Evolutionary conservation across 2,797 vertebrate species (phyloP), one percentile per base, ranked within the genome.

Genomic region (Tolypeutes matacus): DNA sequence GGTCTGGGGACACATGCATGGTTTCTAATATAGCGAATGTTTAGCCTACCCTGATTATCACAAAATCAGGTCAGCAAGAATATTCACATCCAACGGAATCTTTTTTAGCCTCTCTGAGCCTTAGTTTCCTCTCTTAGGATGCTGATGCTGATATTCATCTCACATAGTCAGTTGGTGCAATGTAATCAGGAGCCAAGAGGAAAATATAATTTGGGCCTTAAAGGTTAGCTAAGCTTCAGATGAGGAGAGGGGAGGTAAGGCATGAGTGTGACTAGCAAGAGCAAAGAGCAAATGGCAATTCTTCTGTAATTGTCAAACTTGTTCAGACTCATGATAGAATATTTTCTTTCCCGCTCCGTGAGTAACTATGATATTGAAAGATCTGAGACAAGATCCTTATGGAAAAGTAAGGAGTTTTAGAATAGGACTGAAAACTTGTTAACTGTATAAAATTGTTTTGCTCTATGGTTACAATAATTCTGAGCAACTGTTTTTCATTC

Each of bases 381-480:
- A 73, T 73, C 49, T 86, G 64, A 95, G 86, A 83, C 72, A 67
- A 73, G 49, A 86, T 86, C 39, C 58, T 89, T 77, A 23, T 84
- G 70, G 53, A 72, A 94, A 76, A 95, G n/a, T 58, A 76, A 96
- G 91, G 29, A 0, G 8, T 88, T 95, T 15, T 42, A 82, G 42
- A 94, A 72, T 60, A 86, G 29, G 49, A 39, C 65, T 9, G 20
- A 89, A 78, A 95, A 93, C 20, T 95, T 96, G 62, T 23, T 92
- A 90, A 58, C 56, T 72, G 13, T 93, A 58, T 93, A 64, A 85
- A 91, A 58, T 77, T 89, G 42, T 83, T 84, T 92, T 86, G 17
- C 53, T 77, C 69, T 82, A 5, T 91, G 53, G 20, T 88, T n/a
- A 72, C 84, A 92, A 78, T 91, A 83, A 58, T 83, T 94, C 64